Base-by-base conservation (phyloP, 2,113 vertebrate genomes). In the Apteryx owenii region DNA sequence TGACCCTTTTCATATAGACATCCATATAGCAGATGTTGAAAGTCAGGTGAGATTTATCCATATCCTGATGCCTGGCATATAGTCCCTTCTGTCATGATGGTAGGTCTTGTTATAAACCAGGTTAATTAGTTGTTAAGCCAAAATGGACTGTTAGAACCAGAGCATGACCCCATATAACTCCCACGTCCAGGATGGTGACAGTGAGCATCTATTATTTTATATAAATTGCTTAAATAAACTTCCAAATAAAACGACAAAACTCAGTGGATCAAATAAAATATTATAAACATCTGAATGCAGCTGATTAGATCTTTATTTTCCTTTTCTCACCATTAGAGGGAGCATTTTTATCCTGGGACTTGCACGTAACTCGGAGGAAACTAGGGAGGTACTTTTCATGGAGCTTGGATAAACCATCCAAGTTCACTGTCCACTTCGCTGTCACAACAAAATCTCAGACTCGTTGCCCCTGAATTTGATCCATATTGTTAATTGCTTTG, bases 271-370 rank as follows among this genome's bases (percentile, higher is more conserved):
- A 70, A 77, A 86, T 46, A 50, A 93, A 87, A 42, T 15, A 29
- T 13, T 29, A 12, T 56, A 76, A 91, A 70, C 42, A 54, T 20
- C 4, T 42, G 60, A 86, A 66, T 44, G 46, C 46, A 64, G 69
- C 85, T 76, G 10, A 10, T 81, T 29, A 46, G 69, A 36, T 33
- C 38, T 53, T n/a, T 16, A 62, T 90, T 81, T 94, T 48, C 65
- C 46, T 56, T 73, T 90, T 81, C 71, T 88, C 29, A 88, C 81
- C 53, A 36, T 95, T 76, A 92, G 77, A 90, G 80, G 83, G 83
- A 96, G 90, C 3, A 84, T 93, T 85, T 89, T 87, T 38, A 28
- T 84, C 42, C 66, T 53, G 51, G 38, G 65, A 83, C 73, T 87
- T 78, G n/a, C 51, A 86, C 12, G 25, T 18, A 54, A 81, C 51